Evolutionary conservation across 2,888 invertebrate species (phyloP), one percentile per base, ranked within the genome.

Genomic region (Anticlea derivata): DNA sequence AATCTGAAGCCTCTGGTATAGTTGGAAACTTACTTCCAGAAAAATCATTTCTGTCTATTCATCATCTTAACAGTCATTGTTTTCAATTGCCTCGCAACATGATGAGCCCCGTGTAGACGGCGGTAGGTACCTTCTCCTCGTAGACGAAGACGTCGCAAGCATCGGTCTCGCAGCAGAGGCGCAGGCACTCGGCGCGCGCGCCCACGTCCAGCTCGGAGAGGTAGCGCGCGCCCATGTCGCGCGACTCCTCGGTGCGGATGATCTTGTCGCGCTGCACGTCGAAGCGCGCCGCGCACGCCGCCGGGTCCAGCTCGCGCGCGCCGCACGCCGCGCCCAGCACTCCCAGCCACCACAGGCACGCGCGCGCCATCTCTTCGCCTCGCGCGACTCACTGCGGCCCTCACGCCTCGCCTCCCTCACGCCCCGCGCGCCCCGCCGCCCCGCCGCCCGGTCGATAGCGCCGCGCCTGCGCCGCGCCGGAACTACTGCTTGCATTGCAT

Each of bases 121-220:
- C 22, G 23, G 12, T 31, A 24, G 33, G 17, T 44, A 96, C 96
- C 94, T 97, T 97, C 76, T 97, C 96, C 80, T 98, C 97, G 76
- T 95, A 98, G 63, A 98, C 95, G 80, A 97, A 97, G 13, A 97
- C 97, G 83, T 98, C 97, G 82, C 98, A 98, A 55, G 93, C 86
- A 39, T 94, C 94, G 1, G 96, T 97, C 82, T 96, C 95, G 85
- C 97, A 98, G 87, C 98, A 98, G 58, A 96, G 92, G 41, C 94
- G 92, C 71, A 97, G 92, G 77, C 98, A 98, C 77, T 97, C 96
- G 66, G 94, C 93, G 62, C 95, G 93, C 43, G 95, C 93, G 63
- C 95, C 94, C 71, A 97, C 91, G 80, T 97, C 96, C 58, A 95
- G 93, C 79, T 96, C 97, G 75, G 95, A 96, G 37, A 98, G 88